Conservation (phyloP, 2,797 vertebrate species). For the Phalloptychus januarius region DNA sequence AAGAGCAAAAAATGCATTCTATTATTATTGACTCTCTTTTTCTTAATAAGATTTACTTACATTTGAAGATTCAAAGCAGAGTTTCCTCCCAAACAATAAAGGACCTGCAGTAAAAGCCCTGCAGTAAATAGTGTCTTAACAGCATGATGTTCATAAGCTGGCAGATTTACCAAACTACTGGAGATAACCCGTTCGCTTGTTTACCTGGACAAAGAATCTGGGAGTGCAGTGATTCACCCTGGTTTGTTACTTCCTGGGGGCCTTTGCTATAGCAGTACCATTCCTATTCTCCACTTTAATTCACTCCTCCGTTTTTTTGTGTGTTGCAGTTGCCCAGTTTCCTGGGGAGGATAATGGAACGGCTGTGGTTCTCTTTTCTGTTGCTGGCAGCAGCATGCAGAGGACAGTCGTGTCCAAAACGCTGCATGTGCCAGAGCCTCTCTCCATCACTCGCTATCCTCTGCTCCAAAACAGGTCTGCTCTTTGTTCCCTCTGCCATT, state of each 20-base stretch:
- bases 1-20: background rate
- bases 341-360: conserved; percentile 83
- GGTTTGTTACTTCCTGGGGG: conserved; percentile 7
- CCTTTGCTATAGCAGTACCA: background rate
- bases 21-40: background rate
- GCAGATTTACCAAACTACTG: conserved; percentile 1
- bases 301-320: conserved; percentile 29
- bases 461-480: conserved; percentile 89
- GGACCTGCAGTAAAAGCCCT: background rate
- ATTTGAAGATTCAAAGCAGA: background rate
- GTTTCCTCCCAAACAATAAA: background rate
- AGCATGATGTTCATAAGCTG: background rate
- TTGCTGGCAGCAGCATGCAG: conserved; percentile 82
- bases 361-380: conserved; percentile 85
- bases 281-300: conserved; percentile 25
- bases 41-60: background rate
- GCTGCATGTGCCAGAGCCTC: conserved; percentile 90
- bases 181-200: background rate
- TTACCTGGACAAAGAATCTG: background rate
- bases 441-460: conserved; percentile 90
- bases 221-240: background rate
- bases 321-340: conserved; percentile 71
- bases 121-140: background rate
- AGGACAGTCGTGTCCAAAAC: conserved; percentile 88
- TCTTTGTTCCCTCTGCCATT: conserved; percentile 89